Evolutionary conservation across 92 coral and sea anemone species (phyloP), one percentile per base, ranked within the genome.

Genomic region (Phymanthus crucifer): DNA sequence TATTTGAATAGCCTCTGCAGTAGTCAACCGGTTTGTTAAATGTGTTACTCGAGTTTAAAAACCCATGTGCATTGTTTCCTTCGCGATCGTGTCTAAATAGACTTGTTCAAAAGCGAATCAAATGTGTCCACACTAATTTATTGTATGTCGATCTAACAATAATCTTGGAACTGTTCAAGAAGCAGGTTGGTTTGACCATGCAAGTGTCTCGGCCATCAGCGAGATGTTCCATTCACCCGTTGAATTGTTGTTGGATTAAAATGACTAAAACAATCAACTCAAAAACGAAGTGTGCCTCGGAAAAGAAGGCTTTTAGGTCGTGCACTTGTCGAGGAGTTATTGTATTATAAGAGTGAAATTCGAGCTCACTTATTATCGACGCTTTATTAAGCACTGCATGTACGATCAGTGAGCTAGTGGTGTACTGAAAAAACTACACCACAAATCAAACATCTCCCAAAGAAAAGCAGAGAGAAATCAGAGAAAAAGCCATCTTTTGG

Each of bases 211-310:
- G 23, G 72, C 26, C 61, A 77, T 77, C 40, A 64, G 19, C 72
- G 8, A 64, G 38, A 11, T 58, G 13, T 12, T n/a, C 35, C 35
- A 34, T 69, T 69, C 43, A 47, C 17, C 19, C 17, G 46, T 27
- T 56, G 79, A 56, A 56, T 65, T 77, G 81, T 36, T 72, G 81
- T 64, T 17, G 65, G 72, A 31, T 77, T 61, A 77, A 14, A 10
- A 32, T 40, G 38, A 58, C 50, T 40, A 45, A 61, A 8, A 58
- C 78, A 74, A 74, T 74, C 66, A 29, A 74, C 32, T 29, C 45
- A 65, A 23, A 57, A 75, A 19, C 26, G 81, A 31, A 77, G 81
- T 77, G 81, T 77, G 81, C 81, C 81, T 61, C 72, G 72, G 65
- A 37, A 77, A 40, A n/a, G 4, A 61, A 77, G 23, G 81, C 81